Evolutionary conservation across 2,888 invertebrate species (phyloP), one percentile per base, ranked within the genome.

Genomic region (Osedax fenrisi): DNA sequence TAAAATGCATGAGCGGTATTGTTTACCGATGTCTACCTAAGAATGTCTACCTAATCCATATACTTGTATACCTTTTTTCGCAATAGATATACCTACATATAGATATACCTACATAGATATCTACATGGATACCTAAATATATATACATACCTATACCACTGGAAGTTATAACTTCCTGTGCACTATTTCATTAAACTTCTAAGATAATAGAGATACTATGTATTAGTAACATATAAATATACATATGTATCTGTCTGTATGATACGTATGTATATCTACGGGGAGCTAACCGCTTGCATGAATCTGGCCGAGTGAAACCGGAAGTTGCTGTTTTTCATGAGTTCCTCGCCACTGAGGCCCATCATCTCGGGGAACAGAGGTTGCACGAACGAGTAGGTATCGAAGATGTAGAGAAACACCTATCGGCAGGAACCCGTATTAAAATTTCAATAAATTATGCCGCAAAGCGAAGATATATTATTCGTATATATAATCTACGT

Each of bases 221-320:
- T n/a, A n/a, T n/a, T n/a, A n/a, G n/a, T n/a, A n/a, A n/a, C n/a
- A 17, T 41, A 17, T 41, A 17, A 41, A 17, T 41, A 41, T 41
- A 41, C 41, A 41, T 41, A 17, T 41, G 17, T 41, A 17, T 41
- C 41, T 41, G 17, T 41, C 17, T 41, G 41, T 41, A 41, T 10
- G 5, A 41, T 41, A 10, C 17, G 17, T 41, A 10, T 41, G 17
- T n/a, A n/a, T n/a, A n/a, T n/a, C n/a, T n/a, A n/a, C 5, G 41
- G 41, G 17, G 17, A 41, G 5, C 80, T 80, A 22, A 82, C 79
- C 23, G 81, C 81, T 71, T 81, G 81, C 81, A 81, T 81, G 76
- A 82, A 82, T n/a, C 82, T 75, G n/a, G 80, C 77, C 17, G 82
- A 81, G 64, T 82, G 82, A 3, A 80, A 80, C 67, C 76, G 78